Percentiles rank a stretch among this genome's conserved stretches.
These are phyloP conservation scores for Ophioderma brevispina DNA, from an alignment of 35 echinoderm and acorn worm genomes.

Conservation along the genomic window DNA sequence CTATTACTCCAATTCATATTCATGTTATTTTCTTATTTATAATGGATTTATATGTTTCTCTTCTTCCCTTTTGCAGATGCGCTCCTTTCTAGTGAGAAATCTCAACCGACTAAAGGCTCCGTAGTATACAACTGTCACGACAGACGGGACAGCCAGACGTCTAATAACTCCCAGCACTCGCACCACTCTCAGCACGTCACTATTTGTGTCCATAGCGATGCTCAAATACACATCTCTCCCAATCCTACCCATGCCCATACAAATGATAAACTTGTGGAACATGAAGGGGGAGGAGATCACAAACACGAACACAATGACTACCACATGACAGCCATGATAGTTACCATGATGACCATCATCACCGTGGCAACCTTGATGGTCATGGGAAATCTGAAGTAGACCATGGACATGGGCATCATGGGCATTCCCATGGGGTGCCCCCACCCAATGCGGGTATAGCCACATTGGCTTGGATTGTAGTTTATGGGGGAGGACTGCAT, in stretches of 20 bases:
- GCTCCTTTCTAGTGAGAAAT: neutral
- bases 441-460: slow-evolving; percentile 42
- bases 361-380: neutral
- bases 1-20: too few relatives aligned
- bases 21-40: too few relatives aligned
- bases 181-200: neutral
- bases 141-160: neutral
- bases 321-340: neutral
- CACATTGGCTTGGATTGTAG: slow-evolving; percentile 77
- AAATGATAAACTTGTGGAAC: too few relatives aligned
- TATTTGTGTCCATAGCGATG: neutral
- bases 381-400: neutral
- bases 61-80: neutral
- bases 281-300: neutral
- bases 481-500: slow-evolving; percentile 89
- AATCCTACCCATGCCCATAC: neutral
- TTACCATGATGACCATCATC: slow-evolving; percentile 13
- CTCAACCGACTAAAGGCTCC: neutral
- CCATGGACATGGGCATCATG: slow-evolving; percentile 33
- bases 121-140: neutral
- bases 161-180: neutral
- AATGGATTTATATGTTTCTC: neutral
- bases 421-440: slow-evolving; percentile 67
- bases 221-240: neutral
- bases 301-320: slow-evolving; percentile 5